phyloP scores from a whole-genome alignment of 2,113 vertebrate species.

The Semicossyphus pulcher region DNA sequence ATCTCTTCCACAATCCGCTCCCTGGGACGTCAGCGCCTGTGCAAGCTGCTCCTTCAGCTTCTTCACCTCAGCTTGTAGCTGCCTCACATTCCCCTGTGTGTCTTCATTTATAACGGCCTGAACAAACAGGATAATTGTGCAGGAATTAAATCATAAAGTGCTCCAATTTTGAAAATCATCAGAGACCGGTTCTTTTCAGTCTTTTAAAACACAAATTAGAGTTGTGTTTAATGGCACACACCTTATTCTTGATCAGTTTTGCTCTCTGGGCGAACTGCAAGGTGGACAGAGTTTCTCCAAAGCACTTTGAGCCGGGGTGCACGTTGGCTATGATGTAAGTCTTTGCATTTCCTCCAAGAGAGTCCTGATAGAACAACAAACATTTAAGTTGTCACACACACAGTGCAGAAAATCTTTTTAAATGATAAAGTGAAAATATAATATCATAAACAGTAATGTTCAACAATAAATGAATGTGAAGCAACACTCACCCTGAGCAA shows the following conservation, averaged over 20 bases:
- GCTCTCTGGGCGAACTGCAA: constrained; percentile 97
- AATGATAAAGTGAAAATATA: background rate
- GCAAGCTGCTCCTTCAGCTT: constrained; percentile 93
- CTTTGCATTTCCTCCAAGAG: constrained; percentile 96
- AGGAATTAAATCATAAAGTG: background rate
- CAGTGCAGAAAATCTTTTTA: background rate
- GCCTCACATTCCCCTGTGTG: constrained; percentile 93
- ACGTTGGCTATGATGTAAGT: constrained; percentile 96
- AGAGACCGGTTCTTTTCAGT: background rate
- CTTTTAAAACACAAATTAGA: background rate
- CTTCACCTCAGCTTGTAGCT: constrained; percentile 94
- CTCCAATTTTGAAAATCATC: background rate
- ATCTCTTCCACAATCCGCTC: constrained; percentile 52
- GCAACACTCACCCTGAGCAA: constrained; percentile 86
- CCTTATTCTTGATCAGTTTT: constrained; percentile 98
- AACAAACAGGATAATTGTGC: constrained; percentile 3
- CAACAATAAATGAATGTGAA: background rate
- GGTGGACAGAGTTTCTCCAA: constrained; percentile 95
- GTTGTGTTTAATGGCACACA: constrained; percentile 17
- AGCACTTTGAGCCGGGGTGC: constrained; percentile 95
- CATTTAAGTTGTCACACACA: background rate
- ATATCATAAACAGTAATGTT: background rate
- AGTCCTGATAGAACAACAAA: constrained; percentile 85
- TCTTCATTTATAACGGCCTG: constrained; percentile 97
- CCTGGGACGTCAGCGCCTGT: constrained; percentile 71